Evolutionary conservation across 1,140 invertebrate genomes (phyloP).

Genomic region (Drosophila quadrilineata): DNA sequence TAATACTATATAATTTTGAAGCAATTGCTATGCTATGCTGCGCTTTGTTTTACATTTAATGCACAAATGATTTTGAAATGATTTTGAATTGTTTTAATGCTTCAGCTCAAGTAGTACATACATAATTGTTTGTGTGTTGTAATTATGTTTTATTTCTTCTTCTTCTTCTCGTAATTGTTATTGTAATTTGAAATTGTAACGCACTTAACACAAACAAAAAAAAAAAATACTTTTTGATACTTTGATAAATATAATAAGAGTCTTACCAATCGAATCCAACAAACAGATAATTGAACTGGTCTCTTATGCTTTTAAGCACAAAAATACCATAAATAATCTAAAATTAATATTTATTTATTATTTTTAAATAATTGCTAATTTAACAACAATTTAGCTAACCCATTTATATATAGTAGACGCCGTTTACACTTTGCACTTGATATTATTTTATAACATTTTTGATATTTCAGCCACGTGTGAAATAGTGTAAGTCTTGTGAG

Average conservation of each 20-base stretch:
- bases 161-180: constrained; percentile 27
- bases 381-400: constrained; percentile 69
- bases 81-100: constrained; percentile 65
- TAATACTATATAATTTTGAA: constrained; percentile 51
- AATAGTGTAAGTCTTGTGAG: constrained; percentile 59
- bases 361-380: constrained; percentile 74
- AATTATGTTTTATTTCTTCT: no score
- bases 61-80: no score
- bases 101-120: constrained; percentile 44
- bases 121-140: constrained; percentile 74
- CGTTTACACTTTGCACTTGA: constrained; percentile 71
- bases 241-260: no score
- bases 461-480: constrained; percentile 42
- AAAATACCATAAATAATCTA: no score
- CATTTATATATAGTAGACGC: not conserved
- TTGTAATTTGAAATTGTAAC: constrained; percentile 31
- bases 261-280: constrained; percentile 15
- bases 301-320: constrained; percentile 43
- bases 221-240: not conserved
- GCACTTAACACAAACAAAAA: constrained; percentile 55
- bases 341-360: constrained; percentile 21
- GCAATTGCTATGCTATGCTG: constrained; percentile 57
- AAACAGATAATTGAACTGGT: constrained; percentile 36
- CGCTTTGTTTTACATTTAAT: constrained; percentile 75
- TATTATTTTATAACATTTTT: constrained; percentile 1